These are phyloP conservation scores for Polia nebulosa DNA, from an alignment of 2,888 invertebrate species.

Conservation along the genomic window DNA sequence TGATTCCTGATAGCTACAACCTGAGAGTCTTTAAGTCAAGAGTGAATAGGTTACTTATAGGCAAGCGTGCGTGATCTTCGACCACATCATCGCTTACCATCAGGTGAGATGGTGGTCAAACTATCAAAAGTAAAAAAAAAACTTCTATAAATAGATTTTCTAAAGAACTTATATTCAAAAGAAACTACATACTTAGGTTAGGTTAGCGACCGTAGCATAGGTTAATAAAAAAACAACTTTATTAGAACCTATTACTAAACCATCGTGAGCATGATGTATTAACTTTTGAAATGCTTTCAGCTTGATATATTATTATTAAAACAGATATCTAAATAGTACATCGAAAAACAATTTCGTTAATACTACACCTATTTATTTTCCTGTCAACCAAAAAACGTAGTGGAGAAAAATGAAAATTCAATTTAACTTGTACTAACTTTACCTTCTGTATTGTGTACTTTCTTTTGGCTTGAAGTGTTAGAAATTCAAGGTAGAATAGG, in stretches of 20 bases:
- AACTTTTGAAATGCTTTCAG: conserved; percentile 18
- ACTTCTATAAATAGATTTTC: no score
- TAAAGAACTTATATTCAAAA: no score
- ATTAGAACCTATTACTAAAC: conserved; percentile 13
- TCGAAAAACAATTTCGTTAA: conserved; percentile 42
- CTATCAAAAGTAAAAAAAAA: no score
- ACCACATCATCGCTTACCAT: no score
- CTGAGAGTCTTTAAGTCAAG: no score
- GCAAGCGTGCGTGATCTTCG: no score
- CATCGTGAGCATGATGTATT: conserved; percentile 5
- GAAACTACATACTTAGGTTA: no score
- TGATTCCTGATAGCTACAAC: no score
- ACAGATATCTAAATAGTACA: conserved; percentile 19
- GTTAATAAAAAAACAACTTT: background rate
- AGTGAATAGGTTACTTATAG: no score
- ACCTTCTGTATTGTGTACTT: background rate
- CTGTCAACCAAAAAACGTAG: conserved; percentile 5
- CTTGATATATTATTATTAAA: conserved; percentile 19
- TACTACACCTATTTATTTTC: conserved; percentile 12
- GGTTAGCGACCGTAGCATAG: no score
- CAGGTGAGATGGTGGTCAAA: no score
- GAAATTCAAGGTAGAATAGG: conserved; percentile 53
- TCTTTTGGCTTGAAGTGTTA: conserved; percentile 33
- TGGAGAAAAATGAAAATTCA: background rate
- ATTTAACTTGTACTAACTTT: background rate